Evolutionary conservation across 2,888 invertebrate genomes (phyloP).

Genomic region (Cordilura impudica): DNA sequence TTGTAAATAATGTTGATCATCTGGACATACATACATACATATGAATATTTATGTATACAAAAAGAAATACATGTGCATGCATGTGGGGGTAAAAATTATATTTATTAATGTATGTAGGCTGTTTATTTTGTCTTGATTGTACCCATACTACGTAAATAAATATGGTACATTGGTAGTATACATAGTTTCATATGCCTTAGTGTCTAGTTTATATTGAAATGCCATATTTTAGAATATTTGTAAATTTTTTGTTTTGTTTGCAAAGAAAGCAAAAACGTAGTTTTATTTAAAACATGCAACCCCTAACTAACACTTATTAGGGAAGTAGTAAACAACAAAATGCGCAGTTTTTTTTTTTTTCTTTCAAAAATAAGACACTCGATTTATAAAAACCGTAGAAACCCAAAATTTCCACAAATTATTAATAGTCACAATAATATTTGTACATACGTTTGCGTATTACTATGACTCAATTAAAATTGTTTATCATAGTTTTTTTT

Average conservation of each 20-base stretch:
- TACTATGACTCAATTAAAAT: too few species aligned
- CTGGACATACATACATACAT: not conserved
- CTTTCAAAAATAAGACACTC: not conserved
- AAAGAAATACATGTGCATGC: not conserved
- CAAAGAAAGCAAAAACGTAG: not conserved
- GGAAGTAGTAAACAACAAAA: slow-evolving; percentile 14
- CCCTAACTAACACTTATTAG: slow-evolving; percentile 6
- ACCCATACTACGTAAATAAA: slow-evolving; percentile 29
- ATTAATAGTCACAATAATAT: too few species aligned
- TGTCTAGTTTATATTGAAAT: slow-evolving; percentile 32
- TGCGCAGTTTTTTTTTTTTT: slow-evolving; percentile 31
- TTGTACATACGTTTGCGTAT: too few species aligned
- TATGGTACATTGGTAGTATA: too few species aligned
- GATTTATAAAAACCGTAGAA: not conserved
- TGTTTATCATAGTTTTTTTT: too few species aligned
- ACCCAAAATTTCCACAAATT: too few species aligned
- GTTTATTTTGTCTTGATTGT: slow-evolving; percentile 3
- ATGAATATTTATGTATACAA: not conserved
- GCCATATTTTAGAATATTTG: slow-evolving; percentile 13
- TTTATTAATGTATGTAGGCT: slow-evolving; percentile 16
- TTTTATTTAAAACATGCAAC: slow-evolving; percentile 27
- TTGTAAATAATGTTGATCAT: not conserved
- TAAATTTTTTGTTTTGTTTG: not conserved
- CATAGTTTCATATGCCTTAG: slow-evolving; percentile 9
- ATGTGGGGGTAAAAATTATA: slow-evolving; percentile 7